Conservation (phyloP, 64 coral and sea anemone species). For the Exaiptasia diaphana region DNA sequence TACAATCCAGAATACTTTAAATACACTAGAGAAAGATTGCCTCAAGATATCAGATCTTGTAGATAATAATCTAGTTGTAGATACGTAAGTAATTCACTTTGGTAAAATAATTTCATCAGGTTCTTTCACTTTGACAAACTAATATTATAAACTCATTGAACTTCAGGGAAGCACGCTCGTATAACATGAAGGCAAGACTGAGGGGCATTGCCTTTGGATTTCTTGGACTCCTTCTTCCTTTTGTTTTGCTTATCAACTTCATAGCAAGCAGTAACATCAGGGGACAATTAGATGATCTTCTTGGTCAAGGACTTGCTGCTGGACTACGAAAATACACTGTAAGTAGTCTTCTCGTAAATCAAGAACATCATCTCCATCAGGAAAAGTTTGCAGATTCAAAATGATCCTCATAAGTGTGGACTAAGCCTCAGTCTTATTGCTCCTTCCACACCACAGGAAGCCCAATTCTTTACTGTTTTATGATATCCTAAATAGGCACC, state of each 20-base stretch:
- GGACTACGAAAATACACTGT: slow-evolving; percentile 73
- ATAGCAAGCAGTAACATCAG: slow-evolving; percentile 62
- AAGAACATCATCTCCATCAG: neutral
- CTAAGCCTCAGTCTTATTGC: too few species aligned
- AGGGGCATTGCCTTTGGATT: slow-evolving; percentile 68
- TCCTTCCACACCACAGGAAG: too few species aligned
- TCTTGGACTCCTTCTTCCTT: slow-evolving; percentile 72
- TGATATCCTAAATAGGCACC: slow-evolving; percentile 48
- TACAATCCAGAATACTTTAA: slow-evolving; percentile 97
- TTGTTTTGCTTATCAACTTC: slow-evolving; percentile 71
- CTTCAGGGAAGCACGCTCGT: slow-evolving; percentile 70
- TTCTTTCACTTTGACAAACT: neutral
- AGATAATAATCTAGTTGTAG: slow-evolving; percentile 62
- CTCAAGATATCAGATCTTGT: slow-evolving; percentile 79
- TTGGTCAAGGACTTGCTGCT: slow-evolving; percentile 39
- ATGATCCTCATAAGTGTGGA: neutral
- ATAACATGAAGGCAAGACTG: slow-evolving; percentile 73
- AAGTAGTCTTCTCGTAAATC: neutral
- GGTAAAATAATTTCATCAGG: too few species aligned
- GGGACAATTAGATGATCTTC: slow-evolving; percentile 57
- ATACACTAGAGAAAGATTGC: slow-evolving; percentile 94
- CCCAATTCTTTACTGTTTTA: too few species aligned
- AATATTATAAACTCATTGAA: neutral
- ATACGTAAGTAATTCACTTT: slow-evolving; percentile 65
- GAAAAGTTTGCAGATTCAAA: neutral